Percentiles rank a stretch among this genome's conserved stretches.
phyloP scores from a whole-genome alignment of 2,888 invertebrate genomes.

The Mantis religiosa region DNA sequence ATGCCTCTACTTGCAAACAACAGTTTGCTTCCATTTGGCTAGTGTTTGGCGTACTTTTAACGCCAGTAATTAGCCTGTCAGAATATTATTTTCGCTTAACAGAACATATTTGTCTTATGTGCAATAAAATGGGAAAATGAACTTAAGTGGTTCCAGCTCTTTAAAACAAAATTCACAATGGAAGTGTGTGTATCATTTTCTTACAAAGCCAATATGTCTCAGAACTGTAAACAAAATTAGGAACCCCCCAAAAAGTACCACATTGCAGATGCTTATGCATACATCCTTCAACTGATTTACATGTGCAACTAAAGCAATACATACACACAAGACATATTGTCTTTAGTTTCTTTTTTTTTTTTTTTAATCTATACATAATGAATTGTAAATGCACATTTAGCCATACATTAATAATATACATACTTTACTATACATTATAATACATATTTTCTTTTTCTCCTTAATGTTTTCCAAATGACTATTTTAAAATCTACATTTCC shows the following conservation, averaged over 20 bases:
- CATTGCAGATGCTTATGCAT: not conserved
- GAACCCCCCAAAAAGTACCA: not conserved
- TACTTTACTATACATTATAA: conserved; percentile 19
- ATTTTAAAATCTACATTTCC: not conserved
- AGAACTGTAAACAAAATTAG: not conserved
- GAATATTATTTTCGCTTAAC: not conserved
- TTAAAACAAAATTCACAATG: not conserved
- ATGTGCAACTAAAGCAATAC: not conserved
- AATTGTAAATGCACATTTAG: not conserved
- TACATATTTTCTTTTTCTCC: conserved; percentile 8
- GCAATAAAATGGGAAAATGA: not conserved
- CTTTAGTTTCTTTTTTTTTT: not conserved
- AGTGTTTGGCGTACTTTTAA: not conserved
- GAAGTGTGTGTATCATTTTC: not conserved
- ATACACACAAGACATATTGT: not conserved
- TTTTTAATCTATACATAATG: not conserved
- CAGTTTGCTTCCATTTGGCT: not conserved
- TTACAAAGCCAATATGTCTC: not conserved
- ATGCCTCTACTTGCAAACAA: not conserved
- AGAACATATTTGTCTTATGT: not conserved
- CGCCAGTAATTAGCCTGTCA: not conserved
- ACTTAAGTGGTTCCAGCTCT: too few species aligned
- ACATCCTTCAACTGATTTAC: not conserved
- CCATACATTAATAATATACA: conserved; percentile 3
- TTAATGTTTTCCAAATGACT: not conserved